A percentile compares a stretch with the other conserved stretches of the same genome.
phyloP scores from a whole-genome alignment of 2,888 invertebrate species.

The Cryptophagus acutangulus region DNA sequence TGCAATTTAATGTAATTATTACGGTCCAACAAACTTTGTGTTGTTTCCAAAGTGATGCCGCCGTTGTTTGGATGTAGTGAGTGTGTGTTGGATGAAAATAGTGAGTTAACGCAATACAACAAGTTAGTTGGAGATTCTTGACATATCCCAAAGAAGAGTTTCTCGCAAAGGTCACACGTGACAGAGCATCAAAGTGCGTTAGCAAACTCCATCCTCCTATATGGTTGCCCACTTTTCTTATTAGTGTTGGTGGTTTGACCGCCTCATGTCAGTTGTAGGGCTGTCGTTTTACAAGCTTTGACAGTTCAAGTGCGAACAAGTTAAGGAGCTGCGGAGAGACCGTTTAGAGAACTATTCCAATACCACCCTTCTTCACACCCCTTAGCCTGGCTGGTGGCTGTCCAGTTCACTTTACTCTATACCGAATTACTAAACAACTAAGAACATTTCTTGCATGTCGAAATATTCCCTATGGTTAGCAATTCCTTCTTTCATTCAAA shows the following conservation, averaged over 20 bases:
- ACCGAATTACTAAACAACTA: too few relatives aligned
- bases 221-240: slow-evolving; percentile 6
- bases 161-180: slow-evolving; percentile 6
- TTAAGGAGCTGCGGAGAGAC: slow-evolving; percentile 5
- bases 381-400: too few relatives aligned
- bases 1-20: slow-evolving; percentile 7
- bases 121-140: slow-evolving; percentile 6
- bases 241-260: slow-evolving; percentile 8
- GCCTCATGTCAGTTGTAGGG: not conserved
- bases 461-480: too few relatives aligned
- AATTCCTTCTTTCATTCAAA: too few relatives aligned
- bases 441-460: too few relatives aligned
- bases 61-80: not conserved
- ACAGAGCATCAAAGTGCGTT: slow-evolving; percentile 6
- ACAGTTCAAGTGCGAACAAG: slow-evolving; percentile 8
- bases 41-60: slow-evolving; percentile 5
- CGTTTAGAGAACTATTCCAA: slow-evolving; percentile 7
- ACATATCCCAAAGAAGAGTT: not conserved
- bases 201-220: not conserved
- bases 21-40: slow-evolving; percentile 4
- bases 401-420: too few relatives aligned
- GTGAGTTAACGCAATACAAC: not conserved
- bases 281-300: slow-evolving; percentile 2
- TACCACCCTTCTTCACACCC: slow-evolving; percentile 1
- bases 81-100: too few relatives aligned